Evolutionary conservation across 2,888 invertebrate genomes (phyloP), one percentile per base, ranked within the genome.

Genomic region (Morpho helenor): DNA sequence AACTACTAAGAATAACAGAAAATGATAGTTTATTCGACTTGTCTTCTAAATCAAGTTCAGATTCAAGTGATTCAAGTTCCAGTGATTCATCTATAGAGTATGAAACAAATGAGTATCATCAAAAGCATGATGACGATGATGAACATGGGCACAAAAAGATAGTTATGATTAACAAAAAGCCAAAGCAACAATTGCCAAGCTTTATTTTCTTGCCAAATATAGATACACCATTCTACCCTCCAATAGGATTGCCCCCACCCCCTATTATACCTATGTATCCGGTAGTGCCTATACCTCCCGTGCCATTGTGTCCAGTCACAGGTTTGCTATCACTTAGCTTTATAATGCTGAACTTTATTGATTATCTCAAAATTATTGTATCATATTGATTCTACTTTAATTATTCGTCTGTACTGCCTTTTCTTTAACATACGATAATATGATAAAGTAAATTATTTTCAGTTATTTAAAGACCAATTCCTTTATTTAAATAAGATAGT

Each of bases 201-300:
- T 88, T 89, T 61, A 82, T 89, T 66, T 87, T 88, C 61, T 68
- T 89, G 52, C 89, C 89, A 6, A 83, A 77, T 57, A 74, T 84
- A 69, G 80, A 83, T 8, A 84, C 87, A 16, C 80, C 86, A 2
- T 88, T 74, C 64, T 89, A 78, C 60, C 88, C 88, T 7, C 88
- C 89, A 0, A 75, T 89, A 58, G 86, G 84, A 0, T 62, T 89
- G 31, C 84, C 86, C 7, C 78, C 82, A 8, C 84, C 87, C 9
- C 80, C 84, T 4, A 67, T 73, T 2, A 60, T 84, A 40, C 87
- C 85, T 0, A 86, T 89, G 88, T 87, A 82, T 59, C 88, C 88
- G 0, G 76, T 87, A 74, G 73, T 85, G 39, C 88, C 88, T 5
- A 77, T 87, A 2, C 87, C 87, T 42, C 86, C 87, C 1, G 74